phyloP scores from a whole-genome alignment of 2,888 invertebrate species.

The Pristionchus arcanus region DNA sequence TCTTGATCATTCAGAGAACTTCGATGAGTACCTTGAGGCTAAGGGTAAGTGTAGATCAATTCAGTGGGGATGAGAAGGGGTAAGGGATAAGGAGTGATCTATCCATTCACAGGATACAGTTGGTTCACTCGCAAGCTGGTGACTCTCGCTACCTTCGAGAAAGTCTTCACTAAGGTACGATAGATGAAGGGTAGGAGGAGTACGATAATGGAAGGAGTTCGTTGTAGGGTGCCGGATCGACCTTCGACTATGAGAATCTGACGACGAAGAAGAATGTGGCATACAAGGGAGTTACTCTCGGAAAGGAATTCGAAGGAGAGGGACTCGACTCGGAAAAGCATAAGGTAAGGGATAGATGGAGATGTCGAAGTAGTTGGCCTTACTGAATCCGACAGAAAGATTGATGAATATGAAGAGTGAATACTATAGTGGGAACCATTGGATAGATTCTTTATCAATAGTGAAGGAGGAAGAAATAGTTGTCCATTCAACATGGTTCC shows the following conservation, averaged over 20 bases:
- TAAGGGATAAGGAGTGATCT: not conserved
- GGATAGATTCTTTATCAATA: not conserved
- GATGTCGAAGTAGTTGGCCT: not conserved
- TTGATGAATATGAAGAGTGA: too few relatives aligned
- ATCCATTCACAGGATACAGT: constrained; percentile 65
- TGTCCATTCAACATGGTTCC: too few relatives aligned
- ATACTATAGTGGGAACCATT: too few relatives aligned
- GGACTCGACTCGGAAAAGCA: constrained; percentile 57
- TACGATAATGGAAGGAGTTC: not conserved
- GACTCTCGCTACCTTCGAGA: constrained; percentile 72
- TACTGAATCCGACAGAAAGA: not conserved
- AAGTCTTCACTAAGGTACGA: constrained; percentile 65
- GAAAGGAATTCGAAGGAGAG: constrained; percentile 57
- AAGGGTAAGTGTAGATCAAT: constrained; percentile 60
- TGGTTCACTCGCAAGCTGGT: constrained; percentile 74
- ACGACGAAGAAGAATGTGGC: constrained; percentile 57
- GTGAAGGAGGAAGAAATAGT: not conserved
- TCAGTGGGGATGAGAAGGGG: not conserved
- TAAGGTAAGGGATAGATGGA: constrained; percentile 37
- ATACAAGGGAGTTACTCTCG: constrained; percentile 56
- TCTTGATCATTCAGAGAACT: constrained; percentile 73
- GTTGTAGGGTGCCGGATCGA: not conserved
- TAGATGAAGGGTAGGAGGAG: not conserved
- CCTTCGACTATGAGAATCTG: constrained; percentile 58
- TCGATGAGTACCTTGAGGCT: constrained; percentile 72